Percentiles rank a stretch among this genome's conserved stretches.
Evolutionary conservation across 2,888 invertebrate species (phyloP).

Genomic region (Celastrina argiolus): DNA sequence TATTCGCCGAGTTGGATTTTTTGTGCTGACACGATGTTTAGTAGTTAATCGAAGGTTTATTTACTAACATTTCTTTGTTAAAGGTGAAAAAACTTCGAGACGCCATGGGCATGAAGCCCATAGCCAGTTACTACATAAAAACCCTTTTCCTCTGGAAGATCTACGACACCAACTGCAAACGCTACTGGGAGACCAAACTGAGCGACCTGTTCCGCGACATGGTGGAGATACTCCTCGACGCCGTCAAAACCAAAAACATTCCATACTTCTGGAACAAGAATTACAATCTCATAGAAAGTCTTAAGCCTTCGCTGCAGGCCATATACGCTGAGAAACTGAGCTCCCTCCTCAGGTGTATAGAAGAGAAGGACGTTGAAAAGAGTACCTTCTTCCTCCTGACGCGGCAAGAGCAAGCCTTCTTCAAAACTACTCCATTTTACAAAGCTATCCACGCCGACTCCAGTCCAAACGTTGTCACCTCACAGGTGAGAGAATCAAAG

Average conservation of each 20-base stretch:
- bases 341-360: conserved; percentile 55
- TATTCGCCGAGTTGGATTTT: too few species aligned
- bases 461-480: too few species aligned
- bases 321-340: conserved; percentile 54
- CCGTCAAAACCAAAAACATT: conserved; percentile 49
- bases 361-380: conserved; percentile 50
- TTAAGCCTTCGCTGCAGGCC: conserved; percentile 48
- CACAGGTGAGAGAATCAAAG: too few species aligned
- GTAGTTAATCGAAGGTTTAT: too few species aligned
- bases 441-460: conserved; percentile 22
- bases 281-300: conserved; percentile 53
- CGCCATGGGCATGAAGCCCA: conserved; percentile 53
- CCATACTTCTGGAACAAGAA: conserved; percentile 59
- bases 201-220: conserved; percentile 52
- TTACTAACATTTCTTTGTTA: conserved; percentile 32
- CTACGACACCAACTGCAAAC: conserved; percentile 45
- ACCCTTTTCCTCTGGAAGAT: conserved; percentile 71
- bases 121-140: conserved; percentile 79
- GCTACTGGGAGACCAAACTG: conserved; percentile 55
- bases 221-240: conserved; percentile 52
- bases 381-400: conserved; percentile 46
- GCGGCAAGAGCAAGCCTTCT: conserved; percentile 46
- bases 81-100: conserved; percentile 75
- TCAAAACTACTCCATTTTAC: conserved; percentile 52
- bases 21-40: too few species aligned